These are phyloP conservation scores for Lutraria rhynchaena DNA, from an alignment of 1,140 invertebrate species.

Conservation along the genomic window DNA sequence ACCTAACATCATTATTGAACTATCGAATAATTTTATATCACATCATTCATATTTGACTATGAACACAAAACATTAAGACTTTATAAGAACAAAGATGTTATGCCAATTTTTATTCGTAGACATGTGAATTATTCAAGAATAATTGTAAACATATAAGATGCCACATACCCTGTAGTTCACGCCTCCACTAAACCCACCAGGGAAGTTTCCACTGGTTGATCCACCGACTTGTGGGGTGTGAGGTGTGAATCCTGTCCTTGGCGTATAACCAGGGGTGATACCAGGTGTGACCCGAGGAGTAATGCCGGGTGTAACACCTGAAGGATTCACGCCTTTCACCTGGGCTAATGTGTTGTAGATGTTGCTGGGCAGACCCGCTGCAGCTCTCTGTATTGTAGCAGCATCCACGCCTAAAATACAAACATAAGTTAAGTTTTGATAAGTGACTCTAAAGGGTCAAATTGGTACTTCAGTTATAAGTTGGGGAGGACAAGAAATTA, in stretches of 20 bases:
- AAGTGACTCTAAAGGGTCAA: too few species aligned
- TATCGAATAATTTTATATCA: too few species aligned
- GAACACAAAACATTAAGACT: too few species aligned
- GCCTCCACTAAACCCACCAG: conserved; percentile 61
- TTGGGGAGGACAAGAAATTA: too few species aligned
- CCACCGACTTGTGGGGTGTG: conserved; percentile 58
- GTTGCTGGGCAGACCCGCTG: conserved; percentile 88
- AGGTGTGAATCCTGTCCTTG: conserved; percentile 58
- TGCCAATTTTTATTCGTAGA: too few species aligned
- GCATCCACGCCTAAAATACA: conserved; percentile 84
- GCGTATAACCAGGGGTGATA: conserved; percentile 59
- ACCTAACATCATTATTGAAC: too few species aligned
- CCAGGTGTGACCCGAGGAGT: conserved; percentile 61
- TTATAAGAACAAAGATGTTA: too few species aligned
- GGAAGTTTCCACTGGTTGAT: conserved; percentile 55
- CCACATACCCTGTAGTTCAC: conserved; percentile 66
- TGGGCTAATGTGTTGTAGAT: conserved; percentile 89
- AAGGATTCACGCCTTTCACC: conserved; percentile 87
- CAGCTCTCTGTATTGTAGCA: conserved; percentile 89
- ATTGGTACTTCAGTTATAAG: too few species aligned
- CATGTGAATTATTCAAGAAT: too few species aligned
- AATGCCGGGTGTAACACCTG: conserved; percentile 81
- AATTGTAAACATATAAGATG: too few species aligned
- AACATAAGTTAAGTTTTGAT: too few species aligned
- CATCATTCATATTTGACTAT: too few species aligned